Evolutionary conservation across 1,140 invertebrate species (phyloP), one percentile per base, ranked within the genome.

Genomic region (Euura lappo): DNA sequence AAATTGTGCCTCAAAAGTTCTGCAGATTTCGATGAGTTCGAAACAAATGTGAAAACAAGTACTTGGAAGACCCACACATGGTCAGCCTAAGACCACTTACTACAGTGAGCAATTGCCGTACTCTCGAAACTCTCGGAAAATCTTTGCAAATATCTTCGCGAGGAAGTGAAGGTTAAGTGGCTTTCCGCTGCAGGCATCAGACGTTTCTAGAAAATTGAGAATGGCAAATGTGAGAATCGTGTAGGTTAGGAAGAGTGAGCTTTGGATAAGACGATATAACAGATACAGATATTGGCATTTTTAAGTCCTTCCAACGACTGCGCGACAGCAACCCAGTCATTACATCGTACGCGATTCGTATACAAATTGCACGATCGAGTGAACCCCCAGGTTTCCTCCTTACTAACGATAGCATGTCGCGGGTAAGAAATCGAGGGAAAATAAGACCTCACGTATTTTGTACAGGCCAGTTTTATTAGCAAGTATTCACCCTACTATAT

Each of bases 361-460:
- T 60, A 60, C 8, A 60, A 60, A 60, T 60, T 60, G 51, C 51
- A 60, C 51, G 51, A 60, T 60, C 51, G 13, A 60, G 51, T n/a
- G 8, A 60, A 60, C 51, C 6, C 51, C 13, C 51, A 8, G 13
- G 51, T 60, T 6, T 60, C 13, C 51, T 60, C 13, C 13, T n/a
- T n/a, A 60, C 51, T n/a, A 60, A 8, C 51, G 13, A 11, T n/a
- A n/a, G 13, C 13, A 60, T 60, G 13, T 60, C 51, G 51, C 10
- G 6, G 51, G 3, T 60, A 60, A 60, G 51, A 60, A 60, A 60
- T 60, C 51, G 51, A 60, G 10, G 51, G 13, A n/a, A 60, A 60
- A 60, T 60, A 60, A 60, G 13, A 60, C 51, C 10, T 8, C 4
- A 60, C 51, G 51, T 60, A 60, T 3, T 3, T 5, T 60, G 51